These are phyloP conservation scores for Solenopsis invicta DNA, from an alignment of 1,140 invertebrate genomes.

Conservation along the genomic window DNA sequence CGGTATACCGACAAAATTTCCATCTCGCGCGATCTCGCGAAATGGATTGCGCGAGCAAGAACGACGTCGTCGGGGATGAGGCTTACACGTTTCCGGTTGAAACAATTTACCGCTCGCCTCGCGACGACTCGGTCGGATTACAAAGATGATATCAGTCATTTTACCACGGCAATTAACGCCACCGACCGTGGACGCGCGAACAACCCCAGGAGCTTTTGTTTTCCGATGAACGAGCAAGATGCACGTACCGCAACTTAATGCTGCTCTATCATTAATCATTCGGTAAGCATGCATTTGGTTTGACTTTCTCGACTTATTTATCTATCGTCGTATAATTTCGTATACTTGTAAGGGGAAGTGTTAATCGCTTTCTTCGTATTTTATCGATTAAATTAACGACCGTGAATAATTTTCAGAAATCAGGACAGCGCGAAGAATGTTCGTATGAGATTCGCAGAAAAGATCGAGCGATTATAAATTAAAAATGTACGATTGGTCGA, in stretches of 20 bases:
- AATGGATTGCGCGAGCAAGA: slow-evolving; percentile 2
- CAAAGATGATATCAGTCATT: slow-evolving; percentile 78
- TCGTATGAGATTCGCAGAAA: background rate
- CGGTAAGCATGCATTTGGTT: slow-evolving; percentile 27
- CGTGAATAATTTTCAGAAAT: background rate
- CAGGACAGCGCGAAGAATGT: background rate
- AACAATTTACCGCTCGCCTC: slow-evolving; percentile 65
- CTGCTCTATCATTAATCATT: slow-evolving; percentile 60
- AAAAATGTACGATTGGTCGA: background rate
- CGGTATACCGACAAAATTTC: slow-evolving; percentile 38
- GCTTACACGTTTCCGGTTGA: slow-evolving; percentile 64
- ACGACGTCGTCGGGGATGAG: background rate
- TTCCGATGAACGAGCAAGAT: slow-evolving; percentile 53
- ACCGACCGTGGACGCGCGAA: slow-evolving; percentile 47
- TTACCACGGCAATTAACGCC: slow-evolving; percentile 79
- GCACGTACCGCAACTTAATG: slow-evolving; percentile 60
- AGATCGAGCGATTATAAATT: slow-evolving; percentile 12
- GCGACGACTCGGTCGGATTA: slow-evolving; percentile 59
- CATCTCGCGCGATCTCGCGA: slow-evolving; percentile 41
- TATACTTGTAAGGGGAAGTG: too few species aligned
- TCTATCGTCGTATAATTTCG: background rate
- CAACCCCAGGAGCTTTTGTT: slow-evolving; percentile 62
- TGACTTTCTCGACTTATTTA: background rate
- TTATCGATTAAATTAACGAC: background rate
- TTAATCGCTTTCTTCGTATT: background rate